Evolutionary conservation across 2,113 vertebrate species (phyloP), one percentile per base, ranked within the genome.

Genomic region (Solea solea): DNA sequence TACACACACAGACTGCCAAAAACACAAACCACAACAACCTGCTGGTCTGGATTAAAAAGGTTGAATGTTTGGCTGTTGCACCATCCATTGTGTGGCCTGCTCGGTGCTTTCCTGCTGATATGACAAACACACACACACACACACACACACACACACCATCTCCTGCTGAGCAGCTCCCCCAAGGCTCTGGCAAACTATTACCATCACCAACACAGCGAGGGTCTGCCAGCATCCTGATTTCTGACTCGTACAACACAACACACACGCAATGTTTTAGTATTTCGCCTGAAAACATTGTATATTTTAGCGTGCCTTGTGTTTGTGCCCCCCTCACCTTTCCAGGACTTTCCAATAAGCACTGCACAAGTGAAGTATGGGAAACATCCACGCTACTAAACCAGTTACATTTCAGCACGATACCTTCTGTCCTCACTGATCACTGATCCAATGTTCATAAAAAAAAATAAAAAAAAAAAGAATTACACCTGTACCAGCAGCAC

Each of bases 51-150:
- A 90, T 90, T 91, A 89, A 89, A 86, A 79, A 68, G 83, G 83
- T 62, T 89, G 89, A 89, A 89, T 89, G 84, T 85, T 88, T 86
- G 88, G 82, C 88, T 89, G 82, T 85, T 86, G 83, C 83, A 88
- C 88, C 76, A 78, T 78, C 64, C 80, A 84, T 85, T 79, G 68
- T 83, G 77, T 72, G 82, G 72, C 72, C 60, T 67, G 55, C 65
- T 80, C 72, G 69, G 84, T 69, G 74, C 80, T 84, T 79, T 74
- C 76, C 82, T 74, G 81, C 84, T 89, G 84, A 81, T 84, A 82
- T 25, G 69, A 60, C 42, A 48, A 15, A 34, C 25, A 56, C 40
- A 44, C 49, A 34, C n/a, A 69, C n/a, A 39, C 25, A 41, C 53
- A 42, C 6, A 27, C 56, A 66, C 50, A 59, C 21, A 74, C 49